phyloP scores from a whole-genome alignment of 2,888 invertebrate species.

The Isoperla grammatica region DNA sequence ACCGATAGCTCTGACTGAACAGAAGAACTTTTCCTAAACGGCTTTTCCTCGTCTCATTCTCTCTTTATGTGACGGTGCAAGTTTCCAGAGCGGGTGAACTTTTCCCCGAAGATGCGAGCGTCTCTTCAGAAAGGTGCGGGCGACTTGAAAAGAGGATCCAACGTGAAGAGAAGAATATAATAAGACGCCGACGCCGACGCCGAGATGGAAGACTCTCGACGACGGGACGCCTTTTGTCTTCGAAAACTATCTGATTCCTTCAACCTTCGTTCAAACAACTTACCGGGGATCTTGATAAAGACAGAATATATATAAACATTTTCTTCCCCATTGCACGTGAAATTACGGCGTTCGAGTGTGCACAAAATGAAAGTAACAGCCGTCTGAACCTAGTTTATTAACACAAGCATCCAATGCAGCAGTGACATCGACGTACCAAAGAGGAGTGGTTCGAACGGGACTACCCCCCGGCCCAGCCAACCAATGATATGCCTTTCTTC shows the following conservation, averaged over 20 bases:
- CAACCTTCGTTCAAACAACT: conserved; percentile 11
- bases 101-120: not conserved
- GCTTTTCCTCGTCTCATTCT: conserved; percentile 23
- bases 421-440: not conserved
- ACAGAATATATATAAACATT: not conserved
- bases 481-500: conserved; percentile 25
- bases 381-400: too few species aligned
- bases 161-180: conserved; percentile 17
- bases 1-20: conserved; percentile 25
- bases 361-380: too few species aligned
- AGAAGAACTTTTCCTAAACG: conserved; percentile 20
- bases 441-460: conserved; percentile 13
- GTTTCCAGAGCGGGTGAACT: conserved; percentile 9
- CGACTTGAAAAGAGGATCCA: conserved; percentile 3
- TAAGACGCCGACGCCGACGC: conserved; percentile 3
- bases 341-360: too few species aligned
- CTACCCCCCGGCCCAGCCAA: conserved; percentile 14
- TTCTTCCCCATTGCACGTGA: too few species aligned
- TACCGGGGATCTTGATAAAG: not conserved
- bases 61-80: conserved; percentile 24
- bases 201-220: conserved; percentile 19
- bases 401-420: too few species aligned
- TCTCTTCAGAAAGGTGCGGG: conserved; percentile 13
- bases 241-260: conserved; percentile 16
- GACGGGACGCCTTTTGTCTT: conserved; percentile 12